Percentiles rank a stretch among this genome's conserved stretches.
phyloP scores from a whole-genome alignment of 2,888 invertebrate species.

The Catotricha subobsoleta region DNA sequence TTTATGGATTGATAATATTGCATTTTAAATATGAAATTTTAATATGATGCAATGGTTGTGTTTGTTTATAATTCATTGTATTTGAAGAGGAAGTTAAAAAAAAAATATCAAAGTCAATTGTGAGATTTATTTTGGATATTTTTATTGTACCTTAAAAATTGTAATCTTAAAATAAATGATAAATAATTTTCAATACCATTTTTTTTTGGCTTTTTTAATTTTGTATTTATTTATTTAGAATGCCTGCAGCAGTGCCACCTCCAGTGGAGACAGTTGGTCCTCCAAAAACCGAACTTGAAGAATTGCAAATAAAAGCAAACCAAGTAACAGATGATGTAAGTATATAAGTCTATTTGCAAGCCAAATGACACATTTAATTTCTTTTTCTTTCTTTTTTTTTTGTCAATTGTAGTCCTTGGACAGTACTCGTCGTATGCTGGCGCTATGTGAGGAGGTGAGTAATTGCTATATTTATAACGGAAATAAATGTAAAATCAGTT shows the following conservation, averaged over 20 bases:
- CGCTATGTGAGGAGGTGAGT: slow-evolving; percentile 82
- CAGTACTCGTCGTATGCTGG: slow-evolving; percentile 81
- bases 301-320: slow-evolving; percentile 66
- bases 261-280: slow-evolving; percentile 43
- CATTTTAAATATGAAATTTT: too few species aligned
- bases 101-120: too few species aligned
- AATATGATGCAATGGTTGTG: too few species aligned
- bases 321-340: slow-evolving; percentile 80
- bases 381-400: slow-evolving; percentile 4
- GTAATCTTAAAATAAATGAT: too few species aligned
- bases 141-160: too few species aligned
- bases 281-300: slow-evolving; percentile 74
- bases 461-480: too few species aligned
- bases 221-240: slow-evolving; percentile 29
- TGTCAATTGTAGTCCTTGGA: slow-evolving; percentile 63
- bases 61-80: too few species aligned
- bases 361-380: slow-evolving; percentile 4
- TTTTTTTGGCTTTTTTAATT: not conserved
- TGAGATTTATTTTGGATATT: too few species aligned
- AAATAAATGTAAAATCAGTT: too few species aligned
- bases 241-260: slow-evolving; percentile 43
- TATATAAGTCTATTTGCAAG: slow-evolving; percentile 10
- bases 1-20: too few species aligned
- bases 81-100: too few species aligned
- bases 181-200: too few species aligned